Conservation (phyloP, 2,888 invertebrate species). For the Latrodectus hesperus region DNA sequence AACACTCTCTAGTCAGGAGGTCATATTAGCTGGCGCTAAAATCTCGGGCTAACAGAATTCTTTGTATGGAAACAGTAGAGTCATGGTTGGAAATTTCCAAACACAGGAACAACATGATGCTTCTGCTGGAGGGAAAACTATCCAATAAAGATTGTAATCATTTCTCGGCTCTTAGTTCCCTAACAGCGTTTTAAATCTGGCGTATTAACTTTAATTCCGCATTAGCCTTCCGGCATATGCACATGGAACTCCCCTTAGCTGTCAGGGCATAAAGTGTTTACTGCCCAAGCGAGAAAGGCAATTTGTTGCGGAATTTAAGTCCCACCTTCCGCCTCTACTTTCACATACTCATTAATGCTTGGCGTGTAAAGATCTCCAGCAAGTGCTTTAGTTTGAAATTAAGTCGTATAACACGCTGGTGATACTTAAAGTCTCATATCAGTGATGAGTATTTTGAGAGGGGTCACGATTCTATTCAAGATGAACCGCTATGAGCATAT, state of each 20-base stretch:
- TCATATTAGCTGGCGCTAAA: constrained; percentile 44
- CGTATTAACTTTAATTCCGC: constrained; percentile 61
- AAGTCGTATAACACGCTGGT: constrained; percentile 56
- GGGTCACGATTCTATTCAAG: neutral
- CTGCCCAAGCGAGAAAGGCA: constrained; percentile 24
- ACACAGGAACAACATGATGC: neutral
- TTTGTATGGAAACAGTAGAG: neutral
- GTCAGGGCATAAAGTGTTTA: constrained; percentile 51
- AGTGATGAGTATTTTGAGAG: constrained; percentile 42
- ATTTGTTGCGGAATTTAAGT: constrained; percentile 63
- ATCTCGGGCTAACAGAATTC: constrained; percentile 19
- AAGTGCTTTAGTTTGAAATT: constrained; percentile 34
- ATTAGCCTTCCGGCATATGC: constrained; percentile 14
- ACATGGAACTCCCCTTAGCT: neutral
- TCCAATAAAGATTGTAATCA: constrained; percentile 62
- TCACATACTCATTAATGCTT: constrained; percentile 30
- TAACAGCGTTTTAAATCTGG: constrained; percentile 63
- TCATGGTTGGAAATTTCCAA: neutral
- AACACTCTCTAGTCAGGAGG: constrained; percentile 7
- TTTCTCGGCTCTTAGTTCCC: constrained; percentile 41
- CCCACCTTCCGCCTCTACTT: too few species aligned
- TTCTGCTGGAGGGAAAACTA: neutral
- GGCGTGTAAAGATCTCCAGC: neutral
- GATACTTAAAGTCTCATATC: constrained; percentile 40
- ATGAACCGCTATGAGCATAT: neutral